Percentiles rank a stretch among this genome's conserved stretches.
These are phyloP conservation scores for Mythimna pallens DNA, from an alignment of 2,888 invertebrate species.

Conservation along the genomic window DNA sequence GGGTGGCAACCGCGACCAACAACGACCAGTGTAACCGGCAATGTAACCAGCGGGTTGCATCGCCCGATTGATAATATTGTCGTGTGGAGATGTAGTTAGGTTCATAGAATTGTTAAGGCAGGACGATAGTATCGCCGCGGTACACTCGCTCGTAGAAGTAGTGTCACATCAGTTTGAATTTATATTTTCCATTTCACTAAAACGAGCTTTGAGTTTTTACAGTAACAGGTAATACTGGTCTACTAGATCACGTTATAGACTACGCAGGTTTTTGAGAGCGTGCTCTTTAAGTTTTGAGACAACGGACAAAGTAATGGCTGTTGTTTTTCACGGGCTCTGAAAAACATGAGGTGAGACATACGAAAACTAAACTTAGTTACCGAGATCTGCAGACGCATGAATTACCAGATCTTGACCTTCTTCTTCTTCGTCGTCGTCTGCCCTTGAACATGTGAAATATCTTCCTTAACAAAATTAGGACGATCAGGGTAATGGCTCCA, in stretches of 20 bases:
- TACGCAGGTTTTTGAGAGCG: background rate
- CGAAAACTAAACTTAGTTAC: background rate
- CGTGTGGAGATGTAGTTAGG: no score
- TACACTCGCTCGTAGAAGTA: background rate
- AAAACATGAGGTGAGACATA: background rate
- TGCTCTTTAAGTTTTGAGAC: background rate
- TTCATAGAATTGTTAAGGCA: no score
- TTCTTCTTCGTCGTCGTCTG: slow-evolving; percentile 1
- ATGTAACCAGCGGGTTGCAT: no score
- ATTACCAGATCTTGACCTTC: background rate
- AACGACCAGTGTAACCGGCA: no score
- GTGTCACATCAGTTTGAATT: background rate
- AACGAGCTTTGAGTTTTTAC: background rate
- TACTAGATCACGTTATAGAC: background rate
- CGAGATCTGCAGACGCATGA: background rate
- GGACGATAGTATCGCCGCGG: background rate
- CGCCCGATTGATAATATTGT: no score
- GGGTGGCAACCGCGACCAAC: no score
- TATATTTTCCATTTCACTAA: no score
- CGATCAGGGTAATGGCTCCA: slow-evolving; percentile 7
- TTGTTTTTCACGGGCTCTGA: no score
- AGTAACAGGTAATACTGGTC: background rate
- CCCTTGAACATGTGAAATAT: background rate
- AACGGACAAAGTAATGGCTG: background rate
- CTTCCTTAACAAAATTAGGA: slow-evolving; percentile 17